These are phyloP conservation scores for Euwallacea similis DNA, from an alignment of 1,140 invertebrate genomes.

Conservation along the genomic window DNA sequence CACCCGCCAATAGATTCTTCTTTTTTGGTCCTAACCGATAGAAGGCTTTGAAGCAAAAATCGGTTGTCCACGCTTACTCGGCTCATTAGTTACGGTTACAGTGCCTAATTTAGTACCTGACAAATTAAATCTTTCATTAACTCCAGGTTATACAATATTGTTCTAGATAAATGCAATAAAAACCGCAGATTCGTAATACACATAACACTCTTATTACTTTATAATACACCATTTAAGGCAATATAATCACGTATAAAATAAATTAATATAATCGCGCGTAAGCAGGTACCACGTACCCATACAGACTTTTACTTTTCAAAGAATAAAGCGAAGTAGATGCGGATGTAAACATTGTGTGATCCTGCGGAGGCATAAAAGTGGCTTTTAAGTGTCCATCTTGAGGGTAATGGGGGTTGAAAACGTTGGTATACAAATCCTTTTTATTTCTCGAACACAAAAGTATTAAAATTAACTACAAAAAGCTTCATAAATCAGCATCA, in stretches of 20 bases:
- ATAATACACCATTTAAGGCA: neutral
- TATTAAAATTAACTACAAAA: neutral
- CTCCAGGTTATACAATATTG: slow-evolving; percentile 11
- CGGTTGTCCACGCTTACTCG: slow-evolving; percentile 9
- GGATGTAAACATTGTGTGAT: no score
- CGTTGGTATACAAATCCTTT: no score
- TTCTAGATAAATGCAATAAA: slow-evolving; percentile 11
- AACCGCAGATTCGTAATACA: slow-evolving; percentile 17
- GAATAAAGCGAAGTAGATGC: no score
- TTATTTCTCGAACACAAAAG: no score
- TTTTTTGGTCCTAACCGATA: no score
- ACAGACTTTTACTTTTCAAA: no score
- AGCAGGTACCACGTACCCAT: no score
- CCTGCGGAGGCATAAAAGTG: no score
- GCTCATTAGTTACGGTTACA: slow-evolving; percentile 6
- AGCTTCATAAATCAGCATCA: slow-evolving; percentile 14
- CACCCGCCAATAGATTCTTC: no score
- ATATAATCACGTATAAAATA: neutral
- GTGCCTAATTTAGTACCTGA: neutral
- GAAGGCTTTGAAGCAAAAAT: neutral
- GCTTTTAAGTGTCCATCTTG: no score
- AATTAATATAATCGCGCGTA: neutral
- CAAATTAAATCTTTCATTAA: slow-evolving; percentile 11
- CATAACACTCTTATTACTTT: neutral
- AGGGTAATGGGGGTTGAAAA: no score